Conservation (phyloP, 2,797 vertebrate species). For the Cyclopterus lumpus region DNA sequence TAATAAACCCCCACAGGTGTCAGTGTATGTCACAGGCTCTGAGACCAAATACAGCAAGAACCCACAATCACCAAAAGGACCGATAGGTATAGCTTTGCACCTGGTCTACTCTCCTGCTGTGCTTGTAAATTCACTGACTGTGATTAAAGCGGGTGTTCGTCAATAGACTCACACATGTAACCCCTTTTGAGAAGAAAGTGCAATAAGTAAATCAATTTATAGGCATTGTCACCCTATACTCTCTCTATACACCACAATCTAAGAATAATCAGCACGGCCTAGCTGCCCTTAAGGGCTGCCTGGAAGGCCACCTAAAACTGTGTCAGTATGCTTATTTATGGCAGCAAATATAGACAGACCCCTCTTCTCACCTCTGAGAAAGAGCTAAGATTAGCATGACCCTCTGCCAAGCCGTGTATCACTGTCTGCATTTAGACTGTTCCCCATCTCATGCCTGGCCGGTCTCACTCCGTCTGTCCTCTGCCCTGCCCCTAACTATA, state of each 20-base stretch:
- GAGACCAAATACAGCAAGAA: slow-evolving; percentile 73
- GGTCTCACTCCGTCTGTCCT: slow-evolving; percentile 73
- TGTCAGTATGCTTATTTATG: slow-evolving; percentile 84
- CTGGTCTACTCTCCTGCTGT: slow-evolving; percentile 54
- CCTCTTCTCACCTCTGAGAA: slow-evolving; percentile 82
- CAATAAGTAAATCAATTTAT: slow-evolving; percentile 64
- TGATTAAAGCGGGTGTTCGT: slow-evolving; percentile 27
- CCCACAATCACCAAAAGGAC: slow-evolving; percentile 23
- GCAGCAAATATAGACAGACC: slow-evolving; percentile 81
- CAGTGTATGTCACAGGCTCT: slow-evolving; percentile 82
- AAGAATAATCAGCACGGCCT: slow-evolving; percentile 63
- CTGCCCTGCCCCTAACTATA: slow-evolving; percentile 71
- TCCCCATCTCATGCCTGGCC: slow-evolving; percentile 63
- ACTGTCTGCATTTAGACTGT: slow-evolving; percentile 73
- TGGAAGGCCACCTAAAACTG: slow-evolving; percentile 77
- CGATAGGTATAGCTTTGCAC: slow-evolving; percentile 71
- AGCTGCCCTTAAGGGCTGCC: slow-evolving; percentile 55
- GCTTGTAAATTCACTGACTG: slow-evolving; percentile 59
- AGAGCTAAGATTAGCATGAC: slow-evolving; percentile 81
- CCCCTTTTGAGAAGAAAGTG: slow-evolving; percentile 42
- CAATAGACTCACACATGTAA: slow-evolving; percentile 56
- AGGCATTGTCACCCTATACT: slow-evolving; percentile 57
- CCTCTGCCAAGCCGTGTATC: slow-evolving; percentile 76
- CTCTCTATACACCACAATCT: slow-evolving; percentile 56
- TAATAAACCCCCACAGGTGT: slow-evolving; percentile 78